phyloP scores from a whole-genome alignment of 2,797 vertebrate species.

The Peromyscus attwateri region DNA sequence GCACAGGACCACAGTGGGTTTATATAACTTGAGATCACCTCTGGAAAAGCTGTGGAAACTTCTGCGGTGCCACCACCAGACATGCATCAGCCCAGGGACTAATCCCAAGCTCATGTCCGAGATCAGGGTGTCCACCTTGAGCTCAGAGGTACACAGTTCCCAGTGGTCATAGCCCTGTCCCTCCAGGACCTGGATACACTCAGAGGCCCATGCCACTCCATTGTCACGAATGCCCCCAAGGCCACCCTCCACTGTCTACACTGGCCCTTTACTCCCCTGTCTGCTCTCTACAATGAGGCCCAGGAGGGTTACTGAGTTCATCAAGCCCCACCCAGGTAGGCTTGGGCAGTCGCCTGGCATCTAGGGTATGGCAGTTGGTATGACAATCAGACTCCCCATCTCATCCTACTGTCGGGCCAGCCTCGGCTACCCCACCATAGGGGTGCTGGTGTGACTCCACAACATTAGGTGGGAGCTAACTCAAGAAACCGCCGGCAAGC shows the following conservation, averaged over 20 bases:
- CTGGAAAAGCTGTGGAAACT: not conserved
- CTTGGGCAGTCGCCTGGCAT: not conserved
- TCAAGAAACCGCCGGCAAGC: accelerated
- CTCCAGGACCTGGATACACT: not conserved
- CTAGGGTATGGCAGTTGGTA: accelerated
- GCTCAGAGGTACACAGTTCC: not conserved
- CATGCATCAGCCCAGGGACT: not conserved
- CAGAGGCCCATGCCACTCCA: not conserved
- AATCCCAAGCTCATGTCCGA: not conserved
- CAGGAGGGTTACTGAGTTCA: not conserved
- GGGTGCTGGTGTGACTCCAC: accelerated
- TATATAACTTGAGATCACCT: accelerated
- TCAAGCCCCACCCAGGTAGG: not conserved
- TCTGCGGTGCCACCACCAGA: not conserved
- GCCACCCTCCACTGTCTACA: accelerated
- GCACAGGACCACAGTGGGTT: no score
- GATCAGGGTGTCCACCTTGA: not conserved
- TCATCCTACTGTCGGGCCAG: no score
- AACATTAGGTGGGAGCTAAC: not conserved
- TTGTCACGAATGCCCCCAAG: accelerated
- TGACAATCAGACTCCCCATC: not conserved
- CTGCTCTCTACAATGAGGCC: accelerated
- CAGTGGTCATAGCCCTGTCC: not conserved
- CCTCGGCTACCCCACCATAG: not conserved
- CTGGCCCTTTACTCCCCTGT: accelerated